Evolutionary conservation across 2,113 vertebrate genomes (phyloP), one percentile per base, ranked within the genome.

Genomic region (Dipodomys spectabilis): DNA sequence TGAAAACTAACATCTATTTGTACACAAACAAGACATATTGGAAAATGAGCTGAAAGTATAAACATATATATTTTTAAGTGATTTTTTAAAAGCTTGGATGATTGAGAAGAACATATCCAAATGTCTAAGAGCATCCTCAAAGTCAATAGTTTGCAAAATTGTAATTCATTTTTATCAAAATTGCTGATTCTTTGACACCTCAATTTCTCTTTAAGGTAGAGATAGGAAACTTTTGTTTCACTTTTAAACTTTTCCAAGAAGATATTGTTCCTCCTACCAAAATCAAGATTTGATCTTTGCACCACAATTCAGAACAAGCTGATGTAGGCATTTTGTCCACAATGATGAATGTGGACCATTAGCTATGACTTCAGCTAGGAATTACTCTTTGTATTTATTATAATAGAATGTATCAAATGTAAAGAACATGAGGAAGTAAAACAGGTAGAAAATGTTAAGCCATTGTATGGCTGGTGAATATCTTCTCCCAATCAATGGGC

Each of bases 1-100:
- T 67, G 53, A 78, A 91, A 84, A 78, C 68, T 74, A 82, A 78
- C 30, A 77, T 86, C 64, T 77, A 35, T 94, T 73, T 95, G 68
- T 95, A 22, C 44, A 84, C 78, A 79, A 27, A 44, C 30, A 64
- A 89, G 45, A 16, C 27, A 85, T 35, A 19, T 16, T 73, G 11
- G 22, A 74, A 86, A 86, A 85, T 74, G 71, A 71, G 22, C 23
- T 80, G 67, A n/a, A 84, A 74, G 62, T 39, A 39, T 57, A 57
- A 2, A 57, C 15, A 16, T 57, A 57, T 18, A 44, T 75, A 69
- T n/a, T 44, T 20, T 79, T 75, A 35, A 28, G 53, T 11, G 30
- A 19, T 30, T 57, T 57, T 57, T 27, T 49, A 86, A 80, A 84
- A 27, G 1, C 9, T 86, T 89, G n/a, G 7, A 71, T 79, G 75